Percentiles rank a stretch among this genome's conserved stretches.
phyloP scores from a whole-genome alignment of 64 coral and sea anemone genomes.

The Hydrozoanthus tunicans region DNA sequence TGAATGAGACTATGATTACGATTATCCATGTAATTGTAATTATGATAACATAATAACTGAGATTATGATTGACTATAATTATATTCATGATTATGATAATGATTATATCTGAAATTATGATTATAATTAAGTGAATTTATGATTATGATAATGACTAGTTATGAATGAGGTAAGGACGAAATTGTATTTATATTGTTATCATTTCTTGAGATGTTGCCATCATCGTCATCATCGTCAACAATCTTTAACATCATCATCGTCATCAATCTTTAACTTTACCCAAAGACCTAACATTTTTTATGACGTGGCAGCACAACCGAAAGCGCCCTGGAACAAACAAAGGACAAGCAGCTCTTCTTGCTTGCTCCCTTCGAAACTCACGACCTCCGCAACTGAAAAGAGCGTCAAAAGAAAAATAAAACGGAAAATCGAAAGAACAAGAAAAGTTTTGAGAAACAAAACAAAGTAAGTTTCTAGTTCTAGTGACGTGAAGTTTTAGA shows the following conservation, averaged over 20 bases:
- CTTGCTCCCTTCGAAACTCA: not conserved
- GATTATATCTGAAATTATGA: not conserved
- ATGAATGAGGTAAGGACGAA: no score
- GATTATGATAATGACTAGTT: no score
- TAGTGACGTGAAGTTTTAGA: no score
- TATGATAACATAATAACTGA: not conserved
- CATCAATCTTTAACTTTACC: not conserved
- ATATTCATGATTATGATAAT: not conserved
- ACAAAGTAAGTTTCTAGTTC: constrained; percentile 5
- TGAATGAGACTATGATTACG: no score
- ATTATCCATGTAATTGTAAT: not conserved
- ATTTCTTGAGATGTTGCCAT: no score
- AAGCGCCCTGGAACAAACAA: not conserved
- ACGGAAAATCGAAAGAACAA: not conserved
- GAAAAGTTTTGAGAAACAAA: constrained; percentile 18
- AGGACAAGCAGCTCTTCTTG: no score
- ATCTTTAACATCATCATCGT: no score
- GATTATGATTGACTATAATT: not conserved
- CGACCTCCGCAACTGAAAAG: not conserved
- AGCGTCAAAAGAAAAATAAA: not conserved
- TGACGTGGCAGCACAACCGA: not conserved
- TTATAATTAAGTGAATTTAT: not conserved
- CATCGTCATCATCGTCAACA: no score
- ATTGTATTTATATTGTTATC: no score
- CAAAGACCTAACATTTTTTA: not conserved